A percentile compares a stretch with the other conserved stretches of the same genome.
Evolutionary conservation across 2,113 vertebrate genomes (phyloP).

Genomic region (Pedetes capensis): DNA sequence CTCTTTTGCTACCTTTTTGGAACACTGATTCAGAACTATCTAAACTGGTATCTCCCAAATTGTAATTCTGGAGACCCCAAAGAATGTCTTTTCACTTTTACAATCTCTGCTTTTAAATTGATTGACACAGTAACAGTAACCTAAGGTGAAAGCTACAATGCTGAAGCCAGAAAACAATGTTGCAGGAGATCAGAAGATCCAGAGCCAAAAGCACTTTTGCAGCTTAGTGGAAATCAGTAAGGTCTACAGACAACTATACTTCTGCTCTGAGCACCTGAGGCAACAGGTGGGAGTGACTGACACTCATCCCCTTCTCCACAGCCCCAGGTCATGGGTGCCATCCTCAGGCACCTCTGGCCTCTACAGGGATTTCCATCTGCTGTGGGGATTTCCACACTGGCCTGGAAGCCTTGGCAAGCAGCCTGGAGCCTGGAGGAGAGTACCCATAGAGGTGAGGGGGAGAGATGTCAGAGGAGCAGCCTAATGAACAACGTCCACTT

Average conservation of each 20-base stretch:
- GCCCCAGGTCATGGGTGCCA: rapidly evolving
- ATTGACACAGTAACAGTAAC: neutral
- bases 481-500: neutral
- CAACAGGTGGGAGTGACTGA: neutral
- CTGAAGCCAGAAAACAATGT: neutral
- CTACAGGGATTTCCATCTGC: neutral
- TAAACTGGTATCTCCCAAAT: neutral
- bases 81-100: neutral
- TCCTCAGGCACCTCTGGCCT: neutral
- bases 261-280: neutral
- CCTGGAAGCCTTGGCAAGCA: neutral
- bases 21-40: neutral
- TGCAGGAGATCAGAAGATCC: neutral
- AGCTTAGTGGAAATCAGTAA: neutral
- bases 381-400: neutral
- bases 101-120: neutral
- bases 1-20: neutral
- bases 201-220: neutral
- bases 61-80: neutral
- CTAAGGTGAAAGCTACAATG: neutral
- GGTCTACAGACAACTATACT: neutral
- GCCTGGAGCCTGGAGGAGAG: neutral
- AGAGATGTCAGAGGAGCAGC: neutral
- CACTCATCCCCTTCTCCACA: neutral
- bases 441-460: neutral